Conservation (phyloP, 1,140 invertebrate species). For the Drosophila ironensis region DNA sequence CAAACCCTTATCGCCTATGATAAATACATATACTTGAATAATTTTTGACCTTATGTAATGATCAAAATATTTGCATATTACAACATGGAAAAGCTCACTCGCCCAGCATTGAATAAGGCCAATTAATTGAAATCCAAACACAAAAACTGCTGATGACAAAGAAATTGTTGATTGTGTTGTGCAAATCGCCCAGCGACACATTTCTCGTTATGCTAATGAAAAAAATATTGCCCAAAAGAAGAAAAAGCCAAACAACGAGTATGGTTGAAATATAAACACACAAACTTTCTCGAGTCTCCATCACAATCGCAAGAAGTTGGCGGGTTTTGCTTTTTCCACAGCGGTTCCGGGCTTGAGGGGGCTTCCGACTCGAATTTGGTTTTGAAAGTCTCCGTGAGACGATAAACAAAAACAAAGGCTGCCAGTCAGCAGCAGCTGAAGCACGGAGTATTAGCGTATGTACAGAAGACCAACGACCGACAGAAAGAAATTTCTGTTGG, state of each 20-base stretch:
- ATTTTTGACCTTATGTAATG: slow-evolving; percentile 12
- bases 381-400: slow-evolving; percentile 57
- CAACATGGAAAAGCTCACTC: slow-evolving; percentile 11
- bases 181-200: slow-evolving; percentile 5
- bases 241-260: background rate
- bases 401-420: slow-evolving; percentile 70
- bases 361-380: slow-evolving; percentile 33
- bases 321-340: slow-evolving; percentile 21
- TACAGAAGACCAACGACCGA: slow-evolving; percentile 36
- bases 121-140: slow-evolving; percentile 39
- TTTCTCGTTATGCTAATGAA: slow-evolving; percentile 62
- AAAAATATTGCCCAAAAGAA: slow-evolving; percentile 32
- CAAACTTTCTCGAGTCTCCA: slow-evolving; percentile 58
- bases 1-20: slow-evolving; percentile 9
- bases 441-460: background rate
- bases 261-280: no score
- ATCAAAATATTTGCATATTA: slow-evolving; percentile 26
- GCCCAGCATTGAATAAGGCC: slow-evolving; percentile 7
- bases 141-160: slow-evolving; percentile 27
- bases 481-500: slow-evolving; percentile 51
- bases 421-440: slow-evolving; percentile 35
- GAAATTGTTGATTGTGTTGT: slow-evolving; percentile 14
- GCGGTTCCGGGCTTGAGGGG: background rate
- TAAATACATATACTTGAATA: no score
- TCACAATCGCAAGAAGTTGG: slow-evolving; percentile 33